Conservation (phyloP, 2,113 vertebrate species). For the Vireo altiloquus region DNA sequence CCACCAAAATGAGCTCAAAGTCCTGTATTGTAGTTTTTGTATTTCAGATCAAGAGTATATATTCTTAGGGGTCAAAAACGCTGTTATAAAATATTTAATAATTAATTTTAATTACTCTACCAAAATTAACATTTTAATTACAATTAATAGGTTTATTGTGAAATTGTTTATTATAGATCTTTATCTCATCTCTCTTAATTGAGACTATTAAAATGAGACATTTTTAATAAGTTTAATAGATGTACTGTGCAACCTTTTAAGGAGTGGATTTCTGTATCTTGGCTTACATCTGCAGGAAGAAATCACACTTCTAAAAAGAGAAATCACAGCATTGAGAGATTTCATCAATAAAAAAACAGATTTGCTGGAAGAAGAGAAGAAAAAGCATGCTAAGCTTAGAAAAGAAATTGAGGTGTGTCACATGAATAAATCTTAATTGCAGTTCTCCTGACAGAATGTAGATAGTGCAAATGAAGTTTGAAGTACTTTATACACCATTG, state of each 20-base stretch:
- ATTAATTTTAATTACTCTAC: not conserved
- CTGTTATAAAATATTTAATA: not conserved
- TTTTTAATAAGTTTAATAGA: not conserved
- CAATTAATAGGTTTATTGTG: not conserved
- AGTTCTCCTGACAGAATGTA: not conserved
- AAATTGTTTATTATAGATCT: not conserved
- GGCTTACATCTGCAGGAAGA: slow-evolving; percentile 66
- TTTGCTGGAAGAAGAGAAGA: slow-evolving; percentile 65
- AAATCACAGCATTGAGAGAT: slow-evolving; percentile 61
- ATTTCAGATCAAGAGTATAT: not conserved
- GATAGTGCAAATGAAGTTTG: not conserved
- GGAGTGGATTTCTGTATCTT: not conserved
- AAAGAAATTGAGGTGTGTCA: slow-evolving; percentile 77
- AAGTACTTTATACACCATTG: not conserved
- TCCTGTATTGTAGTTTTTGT: not conserved
- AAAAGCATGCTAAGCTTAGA: slow-evolving; percentile 68
- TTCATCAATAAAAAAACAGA: slow-evolving; percentile 50
- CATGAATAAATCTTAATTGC: not conserved
- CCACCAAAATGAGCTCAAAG: not conserved
- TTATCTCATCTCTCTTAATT: not conserved
- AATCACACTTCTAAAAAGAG: slow-evolving; percentile 51
- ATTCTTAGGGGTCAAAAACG: not conserved
- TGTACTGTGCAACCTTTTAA: not conserved
- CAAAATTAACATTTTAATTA: not conserved
- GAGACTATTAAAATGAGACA: not conserved